Conservation (phyloP, 2,113 vertebrate genomes). For the Lepisosteus oculatus region DNA sequence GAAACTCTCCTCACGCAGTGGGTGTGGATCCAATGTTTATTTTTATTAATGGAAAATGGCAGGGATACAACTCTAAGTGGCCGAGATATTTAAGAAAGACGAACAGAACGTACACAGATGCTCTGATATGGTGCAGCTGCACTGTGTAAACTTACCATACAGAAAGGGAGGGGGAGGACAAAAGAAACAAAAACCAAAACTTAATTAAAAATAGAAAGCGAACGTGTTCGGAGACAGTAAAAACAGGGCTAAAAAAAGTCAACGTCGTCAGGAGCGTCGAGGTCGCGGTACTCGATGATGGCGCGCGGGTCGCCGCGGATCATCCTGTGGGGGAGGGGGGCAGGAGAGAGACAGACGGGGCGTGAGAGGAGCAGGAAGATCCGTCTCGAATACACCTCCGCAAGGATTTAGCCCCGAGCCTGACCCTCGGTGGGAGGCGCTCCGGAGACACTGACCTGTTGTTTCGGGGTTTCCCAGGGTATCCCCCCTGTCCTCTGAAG, state of each 20-base stretch:
- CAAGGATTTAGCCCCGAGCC: no score
- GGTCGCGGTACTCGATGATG: conserved; percentile 85
- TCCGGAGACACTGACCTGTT: conserved; percentile 64
- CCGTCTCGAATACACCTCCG: no score
- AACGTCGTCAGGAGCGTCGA: conserved; percentile 87
- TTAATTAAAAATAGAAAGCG: conserved; percentile 10
- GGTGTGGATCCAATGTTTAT: no score
- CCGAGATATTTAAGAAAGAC: no score
- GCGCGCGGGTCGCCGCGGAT: conserved; percentile 83
- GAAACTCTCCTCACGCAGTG: no score
- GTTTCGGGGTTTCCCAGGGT: conserved; percentile 84
- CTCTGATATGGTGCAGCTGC: no score
- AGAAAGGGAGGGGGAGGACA: neutral
- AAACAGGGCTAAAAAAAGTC: conserved; percentile 78
- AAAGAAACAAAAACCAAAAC: conserved; percentile 1
- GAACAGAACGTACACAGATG: no score
- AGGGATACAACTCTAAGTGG: no score
- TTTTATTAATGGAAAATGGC: no score
- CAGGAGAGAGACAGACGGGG: neutral
- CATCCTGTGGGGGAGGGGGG: conserved; percentile 64
- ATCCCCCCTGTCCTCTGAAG: conserved; percentile 83
- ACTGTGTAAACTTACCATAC: no score
- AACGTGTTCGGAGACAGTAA: conserved; percentile 16
- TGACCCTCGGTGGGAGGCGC: no score
- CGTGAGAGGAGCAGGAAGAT: conserved; percentile 15